phyloP scores from a whole-genome alignment of 2,888 invertebrate genomes.

The Gari tellinella region DNA sequence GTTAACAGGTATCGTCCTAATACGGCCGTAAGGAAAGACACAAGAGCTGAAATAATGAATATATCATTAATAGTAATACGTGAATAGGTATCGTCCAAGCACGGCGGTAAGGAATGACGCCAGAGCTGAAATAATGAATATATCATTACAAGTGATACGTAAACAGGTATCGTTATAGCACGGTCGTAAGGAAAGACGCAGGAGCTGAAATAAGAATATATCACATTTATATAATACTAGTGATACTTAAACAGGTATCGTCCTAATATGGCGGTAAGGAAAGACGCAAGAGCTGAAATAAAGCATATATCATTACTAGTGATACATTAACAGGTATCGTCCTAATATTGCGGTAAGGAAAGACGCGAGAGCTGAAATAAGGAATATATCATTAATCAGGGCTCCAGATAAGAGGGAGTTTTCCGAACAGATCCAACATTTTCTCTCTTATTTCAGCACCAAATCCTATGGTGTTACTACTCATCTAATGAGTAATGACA shows the following conservation, averaged over 20 bases:
- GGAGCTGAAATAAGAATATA: not conserved
- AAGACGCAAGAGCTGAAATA: too few relatives aligned
- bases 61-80: not conserved
- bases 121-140: not conserved
- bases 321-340: slow-evolving; percentile 73
- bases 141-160: not conserved
- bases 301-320: slow-evolving; percentile 82
- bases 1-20: slow-evolving; percentile 72
- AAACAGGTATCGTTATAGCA: not conserved
- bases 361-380: slow-evolving; percentile 70
- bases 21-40: not conserved
- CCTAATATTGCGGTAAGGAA: too few relatives aligned
- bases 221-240: too few relatives aligned
- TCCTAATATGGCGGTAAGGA: not conserved
- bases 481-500: too few relatives aligned
- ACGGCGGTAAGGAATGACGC: not conserved
- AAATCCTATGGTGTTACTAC: too few relatives aligned
- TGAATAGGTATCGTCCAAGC: slow-evolving; percentile 70
- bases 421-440: not conserved
- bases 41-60: not conserved
- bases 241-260: slow-evolving; percentile 76
- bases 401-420: not conserved
- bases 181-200: not conserved
- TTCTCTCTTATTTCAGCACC: too few relatives aligned
- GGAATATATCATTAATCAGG: not conserved